Conservation (phyloP, 2,888 invertebrate species). For the Thereva unica region DNA sequence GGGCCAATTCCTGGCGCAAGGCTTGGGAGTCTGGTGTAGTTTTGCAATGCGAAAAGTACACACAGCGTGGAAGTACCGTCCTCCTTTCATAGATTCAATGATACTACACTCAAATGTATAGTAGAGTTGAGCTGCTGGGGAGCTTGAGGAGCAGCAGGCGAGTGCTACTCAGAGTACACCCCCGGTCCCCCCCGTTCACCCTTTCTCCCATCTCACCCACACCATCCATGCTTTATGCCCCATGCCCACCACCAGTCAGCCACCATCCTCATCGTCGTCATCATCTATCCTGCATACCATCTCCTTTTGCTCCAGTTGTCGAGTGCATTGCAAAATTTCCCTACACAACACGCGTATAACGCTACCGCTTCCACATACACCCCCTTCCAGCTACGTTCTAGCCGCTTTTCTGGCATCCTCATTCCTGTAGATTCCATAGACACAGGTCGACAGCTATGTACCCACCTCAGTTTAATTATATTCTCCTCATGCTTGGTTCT, state of each 20-base stretch:
- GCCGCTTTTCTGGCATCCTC: too few species aligned
- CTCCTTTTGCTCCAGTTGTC: constrained; percentile 27
- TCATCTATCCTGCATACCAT: constrained; percentile 29
- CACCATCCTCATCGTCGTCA: neutral
- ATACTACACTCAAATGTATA: constrained; percentile 20
- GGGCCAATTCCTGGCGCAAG: constrained; percentile 23
- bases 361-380: constrained; percentile 7
- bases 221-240: too few species aligned
- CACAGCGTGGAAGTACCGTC: neutral
- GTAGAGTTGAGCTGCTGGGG: constrained; percentile 1
- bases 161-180: too few species aligned
- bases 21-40: constrained; percentile 5
- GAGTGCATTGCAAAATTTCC: constrained; percentile 32
- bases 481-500: constrained; percentile 16
- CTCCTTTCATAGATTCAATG: constrained; percentile 20
- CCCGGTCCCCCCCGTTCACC: too few species aligned
- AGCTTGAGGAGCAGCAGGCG: neutral
- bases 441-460: constrained; percentile 31
- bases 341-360: constrained; percentile 31
- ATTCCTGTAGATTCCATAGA: too few species aligned
- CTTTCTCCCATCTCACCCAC: too few species aligned
- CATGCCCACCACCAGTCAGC: too few species aligned
- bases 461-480: constrained; percentile 26
- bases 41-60: constrained; percentile 30
- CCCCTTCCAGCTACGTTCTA: neutral